phyloP scores from a whole-genome alignment of 2,797 vertebrate genomes.

The Eleutherodactylus coqui region DNA sequence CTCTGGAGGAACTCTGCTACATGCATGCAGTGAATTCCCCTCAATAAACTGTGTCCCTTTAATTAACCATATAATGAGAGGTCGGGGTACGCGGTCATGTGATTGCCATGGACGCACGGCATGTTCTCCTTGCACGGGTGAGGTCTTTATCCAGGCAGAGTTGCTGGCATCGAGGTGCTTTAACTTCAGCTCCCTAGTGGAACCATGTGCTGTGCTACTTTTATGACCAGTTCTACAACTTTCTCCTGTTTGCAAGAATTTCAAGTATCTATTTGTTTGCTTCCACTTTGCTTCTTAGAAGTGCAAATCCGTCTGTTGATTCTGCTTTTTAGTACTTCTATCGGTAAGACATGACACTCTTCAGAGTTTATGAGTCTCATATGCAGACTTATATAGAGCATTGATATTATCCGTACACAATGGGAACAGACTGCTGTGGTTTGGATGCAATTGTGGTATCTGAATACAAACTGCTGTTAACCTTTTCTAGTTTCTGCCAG shows the following conservation, averaged over 20 bases:
- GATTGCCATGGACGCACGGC: neutral
- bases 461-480: neutral
- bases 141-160: neutral
- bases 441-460: slow-evolving; percentile 16
- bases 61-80: neutral
- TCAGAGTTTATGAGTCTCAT: slow-evolving; percentile 15
- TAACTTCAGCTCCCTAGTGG: neutral
- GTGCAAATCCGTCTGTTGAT: slow-evolving; percentile 22
- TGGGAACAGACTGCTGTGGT: slow-evolving; percentile 1
- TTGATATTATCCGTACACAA: neutral
- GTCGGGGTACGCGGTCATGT: neutral
- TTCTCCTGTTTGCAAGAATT: slow-evolving; percentile 40
- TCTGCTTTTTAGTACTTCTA: slow-evolving; percentile 12
- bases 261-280: slow-evolving; percentile 38
- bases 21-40: neutral
- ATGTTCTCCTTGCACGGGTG: neutral
- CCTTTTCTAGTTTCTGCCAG: neutral
- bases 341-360: neutral
- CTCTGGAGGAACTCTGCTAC: neutral
- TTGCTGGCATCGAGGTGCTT: neutral
- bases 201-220: neutral
- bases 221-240: slow-evolving; percentile 34
- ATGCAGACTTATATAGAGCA: neutral
- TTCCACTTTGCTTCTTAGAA: slow-evolving; percentile 8
- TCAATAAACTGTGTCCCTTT: neutral